A percentile compares a stretch with the other conserved stretches of the same genome.
Evolutionary conservation across 1,140 invertebrate genomes (phyloP).

Genomic region (Littorina saxatilis): DNA sequence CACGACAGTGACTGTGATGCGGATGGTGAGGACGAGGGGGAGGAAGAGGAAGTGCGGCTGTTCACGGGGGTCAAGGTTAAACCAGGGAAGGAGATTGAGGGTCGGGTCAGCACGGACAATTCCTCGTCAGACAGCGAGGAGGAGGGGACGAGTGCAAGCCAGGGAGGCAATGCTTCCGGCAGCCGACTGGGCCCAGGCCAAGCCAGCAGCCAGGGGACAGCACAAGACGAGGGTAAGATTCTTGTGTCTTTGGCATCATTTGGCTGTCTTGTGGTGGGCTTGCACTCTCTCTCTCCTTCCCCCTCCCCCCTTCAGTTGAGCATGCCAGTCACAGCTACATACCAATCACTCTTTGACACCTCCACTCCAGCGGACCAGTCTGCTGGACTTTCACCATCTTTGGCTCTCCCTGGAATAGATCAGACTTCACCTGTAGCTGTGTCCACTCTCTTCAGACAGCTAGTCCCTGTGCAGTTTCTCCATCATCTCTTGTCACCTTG

Average conservation of each 20-base stretch:
- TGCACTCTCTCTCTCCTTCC: conserved; percentile 33
- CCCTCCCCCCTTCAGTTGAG: conserved; percentile 30
- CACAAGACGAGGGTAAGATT: conserved; percentile 37
- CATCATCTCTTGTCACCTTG: too few species aligned
- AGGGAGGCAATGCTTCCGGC: neutral
- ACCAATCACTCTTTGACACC: conserved; percentile 7
- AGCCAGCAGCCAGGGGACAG: conserved; percentile 2
- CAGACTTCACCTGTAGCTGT: too few species aligned
- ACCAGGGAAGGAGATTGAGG: conserved; percentile 24
- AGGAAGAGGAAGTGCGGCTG: conserved; percentile 24
- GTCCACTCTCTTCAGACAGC: too few species aligned
- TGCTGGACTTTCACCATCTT: neutral
- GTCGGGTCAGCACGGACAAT: conserved; percentile 14
- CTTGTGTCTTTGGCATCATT: conserved; percentile 35
- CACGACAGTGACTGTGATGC: conserved; percentile 38
- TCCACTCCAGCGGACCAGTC: conserved; percentile 3
- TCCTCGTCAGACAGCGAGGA: conserved; percentile 30
- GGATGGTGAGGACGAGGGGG: conserved; percentile 36
- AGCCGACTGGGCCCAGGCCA: conserved; percentile 31
- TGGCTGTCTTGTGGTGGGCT: conserved; percentile 39
- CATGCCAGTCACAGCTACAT: conserved; percentile 29
- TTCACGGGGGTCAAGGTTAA: conserved; percentile 29
- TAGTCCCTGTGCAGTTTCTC: too few species aligned
- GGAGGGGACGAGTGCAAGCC: conserved; percentile 24
- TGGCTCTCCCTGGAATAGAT: conserved; percentile 36